Conservation (phyloP, 1,140 invertebrate genomes). For the Drosophila simulans region DNA sequence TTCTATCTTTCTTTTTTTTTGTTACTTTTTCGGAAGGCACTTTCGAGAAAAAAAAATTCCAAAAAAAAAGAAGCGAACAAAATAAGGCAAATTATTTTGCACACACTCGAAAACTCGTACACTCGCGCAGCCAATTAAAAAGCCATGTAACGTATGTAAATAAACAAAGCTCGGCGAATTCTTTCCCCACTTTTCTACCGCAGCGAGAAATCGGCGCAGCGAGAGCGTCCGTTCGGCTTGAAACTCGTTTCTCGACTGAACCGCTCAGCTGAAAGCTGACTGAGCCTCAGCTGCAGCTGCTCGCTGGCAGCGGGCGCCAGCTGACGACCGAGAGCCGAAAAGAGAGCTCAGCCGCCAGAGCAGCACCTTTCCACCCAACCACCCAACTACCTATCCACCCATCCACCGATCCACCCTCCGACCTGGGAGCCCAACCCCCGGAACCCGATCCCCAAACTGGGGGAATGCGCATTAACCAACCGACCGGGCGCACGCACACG, state of each 20-base stretch:
- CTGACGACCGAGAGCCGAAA: constrained; percentile 12
- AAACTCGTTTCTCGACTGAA: constrained; percentile 77
- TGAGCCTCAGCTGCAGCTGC: constrained; percentile 27
- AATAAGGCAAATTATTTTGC: constrained; percentile 12
- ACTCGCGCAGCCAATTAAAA: constrained; percentile 63
- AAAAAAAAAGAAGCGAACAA: constrained; percentile 9
- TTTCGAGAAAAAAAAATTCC: constrained; percentile 15
- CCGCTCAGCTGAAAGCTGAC: constrained; percentile 51
- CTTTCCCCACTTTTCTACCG: constrained; percentile 34
- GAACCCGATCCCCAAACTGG: neutral
- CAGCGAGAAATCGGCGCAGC: constrained; percentile 42
- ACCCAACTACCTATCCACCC: neutral
- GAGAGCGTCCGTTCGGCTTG: constrained; percentile 71
- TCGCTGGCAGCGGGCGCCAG: constrained; percentile 34
- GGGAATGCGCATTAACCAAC: constrained; percentile 5
- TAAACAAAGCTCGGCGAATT: constrained; percentile 58
- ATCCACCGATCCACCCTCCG: neutral
- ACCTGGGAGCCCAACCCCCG: neutral
- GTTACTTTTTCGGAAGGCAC: constrained; percentile 17
- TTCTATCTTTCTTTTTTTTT: constrained; percentile 6
- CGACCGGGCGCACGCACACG: constrained; percentile 14
- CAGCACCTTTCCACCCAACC: neutral
- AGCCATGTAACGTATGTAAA: constrained; percentile 69
- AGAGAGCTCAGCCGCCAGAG: neutral
- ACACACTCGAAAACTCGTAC: constrained; percentile 25